Base-by-base conservation (phyloP, 1,140 invertebrate genomes). In the Leucophenga varia region DNA sequence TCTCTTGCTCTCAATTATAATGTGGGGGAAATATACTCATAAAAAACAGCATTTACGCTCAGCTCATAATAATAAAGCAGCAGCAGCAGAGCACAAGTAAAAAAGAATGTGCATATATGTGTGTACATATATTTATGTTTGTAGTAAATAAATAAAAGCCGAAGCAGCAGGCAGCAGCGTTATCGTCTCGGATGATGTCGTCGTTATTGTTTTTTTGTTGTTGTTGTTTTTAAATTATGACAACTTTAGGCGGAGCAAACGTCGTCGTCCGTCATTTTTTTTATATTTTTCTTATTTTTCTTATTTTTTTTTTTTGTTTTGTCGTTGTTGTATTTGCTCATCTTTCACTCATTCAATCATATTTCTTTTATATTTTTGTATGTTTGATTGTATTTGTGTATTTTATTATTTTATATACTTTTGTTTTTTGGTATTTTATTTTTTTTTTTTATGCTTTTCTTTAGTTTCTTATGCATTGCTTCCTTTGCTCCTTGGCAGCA, bases 181-280 rank as follows among this genome's bases (percentile, higher is more conserved):
- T n/a, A n/a, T n/a, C n/a, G n/a, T n/a, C n/a, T n/a, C n/a, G n/a
- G n/a, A n/a, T n/a, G n/a, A n/a, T n/a, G n/a, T n/a, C n/a, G n/a
- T n/a, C n/a, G n/a, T n/a, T n/a, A n/a, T n/a, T n/a, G n/a, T n/a
- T n/a, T n/a, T n/a, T n/a, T n/a, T n/a, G n/a, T n/a, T n/a, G n/a
- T n/a, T n/a, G n/a, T n/a, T n/a, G n/a, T n/a, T n/a, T n/a, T n/a
- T n/a, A 68, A 72, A 68, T 72, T 72, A 72, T 72, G 69, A 72
- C 69, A 72, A 65, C 59, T 60, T 64, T 65, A 72, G 68, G 68
- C 68, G 69, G 68, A 69, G 68, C 64, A 63, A 51, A 45, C 34
- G 32, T 12, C 49, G 39, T 36, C 37, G 25, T 7, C 6, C 25
- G 12, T 12, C 25, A 28, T n/a, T n/a, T 44, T 55, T 50, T 49